Conservation (phyloP, 1,140 invertebrate species). For the Andricus grossulariae region DNA sequence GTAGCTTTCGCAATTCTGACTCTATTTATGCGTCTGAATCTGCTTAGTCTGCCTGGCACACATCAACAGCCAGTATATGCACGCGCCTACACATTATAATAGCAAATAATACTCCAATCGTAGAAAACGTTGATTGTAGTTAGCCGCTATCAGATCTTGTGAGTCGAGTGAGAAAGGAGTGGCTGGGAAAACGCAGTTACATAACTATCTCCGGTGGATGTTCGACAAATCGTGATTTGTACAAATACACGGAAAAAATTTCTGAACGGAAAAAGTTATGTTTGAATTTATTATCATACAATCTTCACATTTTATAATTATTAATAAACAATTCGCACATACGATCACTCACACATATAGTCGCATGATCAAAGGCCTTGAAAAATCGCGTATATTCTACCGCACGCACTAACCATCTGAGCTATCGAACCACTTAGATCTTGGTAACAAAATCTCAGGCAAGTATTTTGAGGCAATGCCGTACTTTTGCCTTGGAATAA, state of each 20-base stretch:
- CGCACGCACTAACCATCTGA: no score
- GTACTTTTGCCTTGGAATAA: no score
- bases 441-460: no score
- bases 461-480: no score
- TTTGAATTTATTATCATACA: no score
- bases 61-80: conserved; percentile 60
- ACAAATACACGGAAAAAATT: not conserved
- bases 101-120: conserved; percentile 66
- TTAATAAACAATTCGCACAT: no score
- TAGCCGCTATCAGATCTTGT: conserved; percentile 69
- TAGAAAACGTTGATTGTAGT: conserved; percentile 67
- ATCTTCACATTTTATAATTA: no score
- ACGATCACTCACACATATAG: no score
- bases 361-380: no score
- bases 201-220: conserved; percentile 42
- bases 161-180: conserved; percentile 62
- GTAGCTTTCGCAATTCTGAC: conserved; percentile 63
- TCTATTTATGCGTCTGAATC: conserved; percentile 53
- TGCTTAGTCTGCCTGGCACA: conserved; percentile 59
- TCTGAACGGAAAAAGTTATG: no score
- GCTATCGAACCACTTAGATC: no score
- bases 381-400: no score
- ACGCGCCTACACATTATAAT: conserved; percentile 67
- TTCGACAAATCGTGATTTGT: conserved; percentile 38
- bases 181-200: conserved; percentile 68